phyloP scores from a whole-genome alignment of 2,888 invertebrate genomes.

The Creontiades dilutus region DNA sequence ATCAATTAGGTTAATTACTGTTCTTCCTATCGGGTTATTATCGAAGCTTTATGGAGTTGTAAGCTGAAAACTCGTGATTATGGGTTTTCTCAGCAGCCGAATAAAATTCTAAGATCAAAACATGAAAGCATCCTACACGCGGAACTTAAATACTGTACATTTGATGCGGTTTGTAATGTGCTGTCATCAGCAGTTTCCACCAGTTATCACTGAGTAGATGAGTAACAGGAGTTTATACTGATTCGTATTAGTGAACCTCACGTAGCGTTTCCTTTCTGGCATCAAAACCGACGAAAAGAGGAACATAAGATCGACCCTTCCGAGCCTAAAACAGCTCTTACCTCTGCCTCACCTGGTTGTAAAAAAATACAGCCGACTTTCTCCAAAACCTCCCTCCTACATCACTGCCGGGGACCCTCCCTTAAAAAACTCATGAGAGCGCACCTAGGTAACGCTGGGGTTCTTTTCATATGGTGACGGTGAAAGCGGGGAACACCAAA shows the following conservation, averaged over 20 bases:
- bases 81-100: no score
- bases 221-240: no score
- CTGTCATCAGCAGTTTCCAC: no score
- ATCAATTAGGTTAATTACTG: no score
- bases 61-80: no score
- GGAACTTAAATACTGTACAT: no score
- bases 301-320: background rate
- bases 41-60: no score
- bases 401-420: background rate
- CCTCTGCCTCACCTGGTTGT: conserved; percentile 42
- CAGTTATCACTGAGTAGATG: no score
- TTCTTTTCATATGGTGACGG: conserved; percentile 4
- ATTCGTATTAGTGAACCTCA: background rate
- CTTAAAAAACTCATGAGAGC: conserved; percentile 7
- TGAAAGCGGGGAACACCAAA: background rate
- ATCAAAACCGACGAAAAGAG: background rate
- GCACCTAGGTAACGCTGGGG: background rate
- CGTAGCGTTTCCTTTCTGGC: background rate
- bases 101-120: no score
- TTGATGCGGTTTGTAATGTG: no score
- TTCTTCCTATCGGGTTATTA: no score
- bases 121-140: no score
- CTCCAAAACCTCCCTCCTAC: conserved; percentile 22
- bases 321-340: conserved; percentile 33
- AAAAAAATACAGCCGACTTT: conserved; percentile 60